These are phyloP conservation scores for Tolmerus cingulatus DNA, from an alignment of 2,888 invertebrate species.

Conservation along the genomic window DNA sequence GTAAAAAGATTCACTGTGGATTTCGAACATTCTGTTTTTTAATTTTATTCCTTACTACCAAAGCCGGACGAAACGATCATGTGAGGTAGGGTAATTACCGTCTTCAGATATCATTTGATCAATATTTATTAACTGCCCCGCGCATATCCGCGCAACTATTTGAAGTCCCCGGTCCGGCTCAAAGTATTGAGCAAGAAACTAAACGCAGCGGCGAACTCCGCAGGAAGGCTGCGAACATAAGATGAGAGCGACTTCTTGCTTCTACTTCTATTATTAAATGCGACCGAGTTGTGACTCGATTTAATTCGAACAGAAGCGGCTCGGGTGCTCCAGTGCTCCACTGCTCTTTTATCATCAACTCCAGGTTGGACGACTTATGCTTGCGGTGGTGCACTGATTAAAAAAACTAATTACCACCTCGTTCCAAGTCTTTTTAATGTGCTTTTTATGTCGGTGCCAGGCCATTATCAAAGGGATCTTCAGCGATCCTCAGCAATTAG, in stretches of 20 bases:
- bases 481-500: conserved; percentile 46
- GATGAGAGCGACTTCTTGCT: background rate
- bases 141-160: background rate
- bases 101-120: background rate
- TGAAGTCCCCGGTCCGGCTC: background rate
- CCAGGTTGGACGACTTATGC: background rate
- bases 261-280: background rate
- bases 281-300: background rate
- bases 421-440: background rate
- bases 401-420: background rate
- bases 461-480: conserved; percentile 39
- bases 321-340: background rate
- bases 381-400: background rate
- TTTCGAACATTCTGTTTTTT: background rate
- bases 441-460: background rate
- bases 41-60: background rate
- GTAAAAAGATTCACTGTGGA: background rate
- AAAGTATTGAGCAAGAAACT: background rate
- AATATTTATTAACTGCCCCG: background rate
- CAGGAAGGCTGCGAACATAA: background rate
- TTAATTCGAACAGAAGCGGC: background rate
- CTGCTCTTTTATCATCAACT: background rate
- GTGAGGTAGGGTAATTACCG: background rate
- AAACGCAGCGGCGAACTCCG: background rate
- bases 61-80: background rate